Conservation (phyloP, 2,888 invertebrate genomes). For the Imbricaverruca yamaguchii region DNA sequence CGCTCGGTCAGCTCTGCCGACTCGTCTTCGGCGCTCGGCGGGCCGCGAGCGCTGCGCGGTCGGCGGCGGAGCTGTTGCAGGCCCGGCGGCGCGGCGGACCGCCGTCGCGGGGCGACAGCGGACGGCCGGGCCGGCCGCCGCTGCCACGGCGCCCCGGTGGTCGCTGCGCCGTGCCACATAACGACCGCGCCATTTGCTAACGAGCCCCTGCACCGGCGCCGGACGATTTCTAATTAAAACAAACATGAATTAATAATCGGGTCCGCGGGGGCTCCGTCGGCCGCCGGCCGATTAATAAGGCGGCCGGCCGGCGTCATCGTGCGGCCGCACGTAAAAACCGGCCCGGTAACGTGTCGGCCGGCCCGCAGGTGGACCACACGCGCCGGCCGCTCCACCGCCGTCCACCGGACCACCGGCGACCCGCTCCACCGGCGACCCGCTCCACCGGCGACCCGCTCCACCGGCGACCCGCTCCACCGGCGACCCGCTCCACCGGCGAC, state of each 20-base stretch:
- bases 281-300: neutral
- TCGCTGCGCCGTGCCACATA: neutral
- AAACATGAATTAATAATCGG: constrained; percentile 16
- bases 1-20: no score
- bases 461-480: no score
- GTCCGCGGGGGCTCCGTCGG: neutral
- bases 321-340: neutral
- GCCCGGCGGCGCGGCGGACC: neutral
- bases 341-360: neutral
- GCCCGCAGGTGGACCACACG: neutral
- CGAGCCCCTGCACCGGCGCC: constrained; percentile 4
- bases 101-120: neutral
- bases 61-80: no score
- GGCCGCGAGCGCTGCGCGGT: no score
- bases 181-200: neutral
- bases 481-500: no score
- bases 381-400: neutral
- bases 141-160: neutral
- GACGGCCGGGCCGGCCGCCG: neutral
- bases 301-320: neutral
- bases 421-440: no score
- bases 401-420: no score
- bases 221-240: constrained; percentile 16
- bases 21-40: no score
- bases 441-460: no score